Conservation (phyloP, 2,888 invertebrate species). For the Harmothoe impar region DNA sequence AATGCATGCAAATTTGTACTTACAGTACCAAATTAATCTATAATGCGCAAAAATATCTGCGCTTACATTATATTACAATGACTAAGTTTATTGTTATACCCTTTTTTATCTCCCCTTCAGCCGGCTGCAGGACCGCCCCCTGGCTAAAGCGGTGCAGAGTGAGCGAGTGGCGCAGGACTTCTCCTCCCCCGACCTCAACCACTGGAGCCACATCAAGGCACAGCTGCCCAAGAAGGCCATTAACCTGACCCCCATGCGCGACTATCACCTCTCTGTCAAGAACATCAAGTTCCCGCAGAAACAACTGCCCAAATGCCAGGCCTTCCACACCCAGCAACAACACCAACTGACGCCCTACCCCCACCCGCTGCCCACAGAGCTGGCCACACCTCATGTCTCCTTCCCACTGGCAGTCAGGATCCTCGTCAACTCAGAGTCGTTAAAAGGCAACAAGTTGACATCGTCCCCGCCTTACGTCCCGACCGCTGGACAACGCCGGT, state of each 20-base stretch:
- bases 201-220: neutral
- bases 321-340: conserved; percentile 32
- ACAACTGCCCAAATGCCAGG: neutral
- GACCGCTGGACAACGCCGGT: neutral
- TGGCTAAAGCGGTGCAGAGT: neutral
- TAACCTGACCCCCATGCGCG: conserved; percentile 46
- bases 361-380: neutral
- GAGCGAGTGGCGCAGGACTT: neutral
- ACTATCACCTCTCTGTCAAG: conserved; percentile 14
- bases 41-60: too few relatives aligned
- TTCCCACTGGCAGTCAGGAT: conserved; percentile 27
- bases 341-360: neutral
- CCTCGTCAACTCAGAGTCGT: conserved; percentile 14
- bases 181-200: neutral
- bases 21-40: too few relatives aligned
- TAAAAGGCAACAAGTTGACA: conserved; percentile 35
- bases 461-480: conserved; percentile 16
- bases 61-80: too few relatives aligned
- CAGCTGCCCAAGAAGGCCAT: neutral
- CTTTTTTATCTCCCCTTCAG: too few relatives aligned
- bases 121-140: neutral
- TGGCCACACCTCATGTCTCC: neutral
- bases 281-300: conserved; percentile 37
- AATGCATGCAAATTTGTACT: too few relatives aligned
- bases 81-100: too few relatives aligned